Evolutionary conservation across 1,140 invertebrate genomes (phyloP), one percentile per base, ranked within the genome.

Genomic region (Neodiprion virginianus): DNA sequence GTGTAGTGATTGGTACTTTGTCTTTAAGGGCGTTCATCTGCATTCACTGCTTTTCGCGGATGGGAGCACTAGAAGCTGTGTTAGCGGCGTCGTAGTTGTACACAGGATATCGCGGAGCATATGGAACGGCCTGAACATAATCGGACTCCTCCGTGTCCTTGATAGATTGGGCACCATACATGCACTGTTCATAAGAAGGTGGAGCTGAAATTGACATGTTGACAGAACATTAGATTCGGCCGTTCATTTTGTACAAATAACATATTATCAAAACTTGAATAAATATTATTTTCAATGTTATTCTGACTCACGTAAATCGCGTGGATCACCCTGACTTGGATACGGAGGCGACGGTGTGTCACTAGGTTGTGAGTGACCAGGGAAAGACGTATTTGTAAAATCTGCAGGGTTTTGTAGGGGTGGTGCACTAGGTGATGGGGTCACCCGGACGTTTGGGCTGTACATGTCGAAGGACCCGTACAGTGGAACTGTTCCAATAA

Each of bases 41-140:
- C 28, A 40, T 3, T 40, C 28, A 40, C 28, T 40, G 28, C 28
- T 40, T 40, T 40, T 40, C 28, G 28, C 2, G 5, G 2, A 40
- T 5, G 5, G 28, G 28, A 40, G 28, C 28, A 40, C 28, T 40
- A 40, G 28, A 1, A 40, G 28, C 28, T 40, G 28, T 40, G 28
- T 40, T 40, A 40, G 5, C 1, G 28, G 1, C 2, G 8, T 77
- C 71, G 71, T 88, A 89, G 78, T 87, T 87, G 77, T 90, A 91
- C n/a, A 90, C 89, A 12, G 90, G 90, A 82, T 91, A 91, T 74
- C 85, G 85, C 14, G 90, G 90, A 48, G 89, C 87, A 79, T 89
- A 91, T 48, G 74, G 79, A 47, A 85, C 78, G 17, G 90, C 85
- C 76, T 86, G 83, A 5, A 90, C 86, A 69, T 91, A 80, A n/a